Percentiles rank a stretch among this genome's conserved stretches.
These are phyloP conservation scores for Crossoptilon crossoptilon DNA, from an alignment of 2,797 vertebrate species.

Conservation along the genomic window DNA sequence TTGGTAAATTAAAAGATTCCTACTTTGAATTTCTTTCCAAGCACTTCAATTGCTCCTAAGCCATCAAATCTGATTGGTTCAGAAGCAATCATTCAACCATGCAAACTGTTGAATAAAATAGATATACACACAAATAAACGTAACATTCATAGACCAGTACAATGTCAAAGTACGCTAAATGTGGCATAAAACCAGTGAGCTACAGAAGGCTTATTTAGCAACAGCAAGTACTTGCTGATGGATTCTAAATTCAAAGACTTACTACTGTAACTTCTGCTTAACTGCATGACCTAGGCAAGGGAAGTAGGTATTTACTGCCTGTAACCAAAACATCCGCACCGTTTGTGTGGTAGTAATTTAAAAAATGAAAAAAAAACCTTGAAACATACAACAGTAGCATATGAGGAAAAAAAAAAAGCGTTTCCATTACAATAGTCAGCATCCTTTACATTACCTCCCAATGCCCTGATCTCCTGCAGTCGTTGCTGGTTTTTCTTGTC, in stretches of 20 bases:
- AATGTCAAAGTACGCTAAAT: neutral
- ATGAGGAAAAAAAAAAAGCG: neutral
- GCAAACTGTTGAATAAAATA: neutral
- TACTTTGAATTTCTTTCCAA: neutral
- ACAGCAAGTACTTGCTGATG: neutral
- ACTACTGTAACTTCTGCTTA: neutral
- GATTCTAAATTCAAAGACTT: neutral
- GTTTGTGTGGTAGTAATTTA: neutral
- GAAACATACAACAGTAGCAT: neutral
- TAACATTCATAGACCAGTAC: neutral
- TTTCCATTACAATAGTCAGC: neutral
- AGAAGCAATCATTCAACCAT: neutral
- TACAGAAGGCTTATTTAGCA: neutral
- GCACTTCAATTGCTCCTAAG: neutral
- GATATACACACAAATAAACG: neutral
- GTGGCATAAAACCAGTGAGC: neutral
- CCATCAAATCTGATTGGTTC: neutral
- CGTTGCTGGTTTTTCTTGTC: constrained; percentile 72
- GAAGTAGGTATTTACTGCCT: neutral
- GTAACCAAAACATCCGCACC: neutral
- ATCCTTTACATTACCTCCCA: constrained; percentile 53
- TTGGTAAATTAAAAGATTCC: constrained; percentile 43
- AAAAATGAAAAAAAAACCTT: neutral
- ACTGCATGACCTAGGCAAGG: neutral
- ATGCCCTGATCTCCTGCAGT: neutral